These are phyloP conservation scores for Porites australiensis DNA, from an alignment of 64 coral and sea anemone genomes.

Conservation along the genomic window DNA sequence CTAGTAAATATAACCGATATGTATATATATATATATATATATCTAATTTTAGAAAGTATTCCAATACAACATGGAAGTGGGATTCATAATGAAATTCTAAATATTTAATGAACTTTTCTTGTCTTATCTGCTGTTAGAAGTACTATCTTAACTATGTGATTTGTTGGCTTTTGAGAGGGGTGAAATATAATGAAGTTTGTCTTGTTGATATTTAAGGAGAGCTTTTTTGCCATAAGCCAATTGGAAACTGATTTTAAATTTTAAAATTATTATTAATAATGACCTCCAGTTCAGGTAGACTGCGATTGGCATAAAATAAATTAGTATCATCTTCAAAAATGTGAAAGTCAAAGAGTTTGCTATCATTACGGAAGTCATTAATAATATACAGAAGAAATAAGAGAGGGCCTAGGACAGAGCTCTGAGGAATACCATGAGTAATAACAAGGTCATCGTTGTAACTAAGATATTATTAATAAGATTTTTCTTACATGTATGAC, in stretches of 20 bases:
- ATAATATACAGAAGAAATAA: too few relatives aligned
- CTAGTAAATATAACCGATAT: too few relatives aligned
- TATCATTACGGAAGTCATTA: too few relatives aligned
- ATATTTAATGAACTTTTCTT: not conserved
- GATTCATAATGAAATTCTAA: not conserved
- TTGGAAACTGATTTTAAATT: not conserved
- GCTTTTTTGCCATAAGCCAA: constrained; percentile 30
- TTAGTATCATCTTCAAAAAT: not conserved
- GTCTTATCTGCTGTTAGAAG: not conserved
- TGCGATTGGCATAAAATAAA: not conserved
- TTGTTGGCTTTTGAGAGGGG: constrained; percentile 3
- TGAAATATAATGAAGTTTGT: constrained; percentile 22
- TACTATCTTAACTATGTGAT: not conserved
- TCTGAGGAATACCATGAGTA: too few relatives aligned
- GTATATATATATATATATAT: too few relatives aligned
- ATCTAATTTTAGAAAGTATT: too few relatives aligned
- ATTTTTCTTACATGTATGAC: too few relatives aligned
- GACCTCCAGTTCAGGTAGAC: not conserved
- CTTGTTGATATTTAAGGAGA: constrained; percentile 11
- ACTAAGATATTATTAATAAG: too few relatives aligned
- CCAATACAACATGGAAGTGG: not conserved
- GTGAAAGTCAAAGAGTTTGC: too few relatives aligned
- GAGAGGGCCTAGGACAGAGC: too few relatives aligned
- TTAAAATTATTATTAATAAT: not conserved
- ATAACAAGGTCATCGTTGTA: too few relatives aligned